Conservation (phyloP, 2,888 invertebrate species). For the Hedya salicella region DNA sequence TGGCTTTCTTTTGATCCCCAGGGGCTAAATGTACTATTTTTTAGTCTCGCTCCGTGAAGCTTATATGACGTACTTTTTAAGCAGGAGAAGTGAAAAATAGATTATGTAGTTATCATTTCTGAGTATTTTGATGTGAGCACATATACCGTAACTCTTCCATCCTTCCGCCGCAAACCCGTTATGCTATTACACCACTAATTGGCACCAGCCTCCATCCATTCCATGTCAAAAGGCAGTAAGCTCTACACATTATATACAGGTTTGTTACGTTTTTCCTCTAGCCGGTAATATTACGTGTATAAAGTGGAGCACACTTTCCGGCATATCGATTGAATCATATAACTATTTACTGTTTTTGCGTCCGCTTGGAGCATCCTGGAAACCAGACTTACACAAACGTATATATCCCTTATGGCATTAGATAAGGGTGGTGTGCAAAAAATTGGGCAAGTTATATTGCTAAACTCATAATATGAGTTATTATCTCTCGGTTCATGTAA, state of each 20-base stretch:
- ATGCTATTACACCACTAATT: constrained; percentile 38
- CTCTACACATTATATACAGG: background rate
- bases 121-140: constrained; percentile 1
- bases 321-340: constrained; percentile 51
- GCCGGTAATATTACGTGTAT: constrained; percentile 17
- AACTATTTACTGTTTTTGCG: constrained; percentile 51
- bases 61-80: too few relatives aligned
- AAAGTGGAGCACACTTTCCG: constrained; percentile 48
- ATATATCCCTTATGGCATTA: too few relatives aligned
- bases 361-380: constrained; percentile 51
- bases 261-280: constrained; percentile 3
- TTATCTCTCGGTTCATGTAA: too few relatives aligned
- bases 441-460: too few relatives aligned
- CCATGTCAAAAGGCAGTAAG: background rate
- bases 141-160: constrained; percentile 15
- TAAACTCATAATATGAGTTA: too few relatives aligned
- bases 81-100: too few relatives aligned
- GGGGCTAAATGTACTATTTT: too few relatives aligned
- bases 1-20: too few relatives aligned
- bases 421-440: too few relatives aligned
- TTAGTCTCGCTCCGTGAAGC: too few relatives aligned
- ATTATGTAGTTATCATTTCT: too few relatives aligned
- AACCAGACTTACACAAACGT: constrained; percentile 16
- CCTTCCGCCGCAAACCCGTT: constrained; percentile 32
- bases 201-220: background rate